phyloP scores from a whole-genome alignment of 2,113 vertebrate genomes.

The Tachycineta bicolor region DNA sequence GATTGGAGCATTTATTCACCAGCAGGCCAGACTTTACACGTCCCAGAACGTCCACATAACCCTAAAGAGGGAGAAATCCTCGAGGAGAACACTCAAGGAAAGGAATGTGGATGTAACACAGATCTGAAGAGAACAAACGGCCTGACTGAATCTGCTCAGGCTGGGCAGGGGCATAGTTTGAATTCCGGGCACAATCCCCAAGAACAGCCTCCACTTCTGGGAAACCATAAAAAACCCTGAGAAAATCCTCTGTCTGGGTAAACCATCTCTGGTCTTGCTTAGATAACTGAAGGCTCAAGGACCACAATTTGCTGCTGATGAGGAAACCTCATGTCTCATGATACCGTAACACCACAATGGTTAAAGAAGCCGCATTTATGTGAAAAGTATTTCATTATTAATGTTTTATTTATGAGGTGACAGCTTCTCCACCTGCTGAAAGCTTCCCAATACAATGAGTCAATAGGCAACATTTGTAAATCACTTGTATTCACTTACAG shows the following conservation, averaged over 20 bases:
- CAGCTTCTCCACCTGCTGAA: background rate
- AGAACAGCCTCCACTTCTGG: background rate
- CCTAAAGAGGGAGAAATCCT: background rate
- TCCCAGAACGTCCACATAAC: background rate
- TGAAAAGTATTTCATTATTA: background rate
- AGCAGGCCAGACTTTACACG: background rate
- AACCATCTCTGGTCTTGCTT: background rate
- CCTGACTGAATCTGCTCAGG: background rate
- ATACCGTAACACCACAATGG: fast-evolving
- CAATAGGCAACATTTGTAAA: background rate
- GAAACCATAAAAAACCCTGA: background rate
- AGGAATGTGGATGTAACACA: background rate
- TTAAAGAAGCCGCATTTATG: background rate
- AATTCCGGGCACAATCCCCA: background rate
- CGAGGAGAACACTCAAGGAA: background rate
- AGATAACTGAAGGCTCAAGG: background rate
- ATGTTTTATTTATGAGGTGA: background rate
- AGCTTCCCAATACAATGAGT: background rate
- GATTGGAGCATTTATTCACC: background rate
- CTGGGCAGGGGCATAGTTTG: background rate
- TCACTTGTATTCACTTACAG: background rate
- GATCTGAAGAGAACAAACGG: background rate
- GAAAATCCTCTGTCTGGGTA: background rate
- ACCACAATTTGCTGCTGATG: fast-evolving
- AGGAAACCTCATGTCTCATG: background rate